Conservation (phyloP, 92 coral and sea anemone genomes). For the Paramuricea clavata region DNA sequence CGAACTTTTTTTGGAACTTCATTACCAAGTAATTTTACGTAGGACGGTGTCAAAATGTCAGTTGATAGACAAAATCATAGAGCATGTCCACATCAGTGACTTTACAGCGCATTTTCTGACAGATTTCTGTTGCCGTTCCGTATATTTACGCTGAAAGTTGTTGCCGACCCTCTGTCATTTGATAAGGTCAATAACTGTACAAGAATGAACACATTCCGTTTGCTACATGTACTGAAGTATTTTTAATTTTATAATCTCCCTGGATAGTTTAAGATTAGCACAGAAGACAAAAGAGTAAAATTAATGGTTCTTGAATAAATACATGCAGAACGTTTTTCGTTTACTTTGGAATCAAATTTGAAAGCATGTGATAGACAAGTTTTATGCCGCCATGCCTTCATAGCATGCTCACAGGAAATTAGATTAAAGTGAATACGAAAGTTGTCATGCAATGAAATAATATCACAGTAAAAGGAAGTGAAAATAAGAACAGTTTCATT, state of each 20-base stretch:
- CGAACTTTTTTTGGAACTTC: not conserved
- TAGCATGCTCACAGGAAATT: slow-evolving; percentile 44
- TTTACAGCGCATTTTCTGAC: not conserved
- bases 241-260: slow-evolving; percentile 18
- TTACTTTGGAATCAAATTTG: slow-evolving; percentile 55
- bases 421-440: slow-evolving; percentile 50
- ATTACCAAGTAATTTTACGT: not conserved
- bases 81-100: not conserved
- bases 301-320: slow-evolving; percentile 41
- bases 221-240: not conserved
- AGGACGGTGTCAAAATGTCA: not conserved
- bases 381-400: slow-evolving; percentile 16
- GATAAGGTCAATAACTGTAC: slow-evolving; percentile 31
- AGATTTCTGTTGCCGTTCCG: not conserved
- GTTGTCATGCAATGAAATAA: slow-evolving; percentile 42
- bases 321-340: slow-evolving; percentile 38
- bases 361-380: slow-evolving; percentile 53
- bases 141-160: not conserved
- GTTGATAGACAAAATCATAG: not conserved
- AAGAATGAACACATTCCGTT: slow-evolving; percentile 20
- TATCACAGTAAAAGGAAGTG: not conserved
- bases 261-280: not conserved
- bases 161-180: not conserved
- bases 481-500: slow-evolving; percentile 19
- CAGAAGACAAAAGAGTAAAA: slow-evolving; percentile 27